phyloP scores from a whole-genome alignment of 2,888 invertebrate species.

The Xestoiulus laeticollis region DNA sequence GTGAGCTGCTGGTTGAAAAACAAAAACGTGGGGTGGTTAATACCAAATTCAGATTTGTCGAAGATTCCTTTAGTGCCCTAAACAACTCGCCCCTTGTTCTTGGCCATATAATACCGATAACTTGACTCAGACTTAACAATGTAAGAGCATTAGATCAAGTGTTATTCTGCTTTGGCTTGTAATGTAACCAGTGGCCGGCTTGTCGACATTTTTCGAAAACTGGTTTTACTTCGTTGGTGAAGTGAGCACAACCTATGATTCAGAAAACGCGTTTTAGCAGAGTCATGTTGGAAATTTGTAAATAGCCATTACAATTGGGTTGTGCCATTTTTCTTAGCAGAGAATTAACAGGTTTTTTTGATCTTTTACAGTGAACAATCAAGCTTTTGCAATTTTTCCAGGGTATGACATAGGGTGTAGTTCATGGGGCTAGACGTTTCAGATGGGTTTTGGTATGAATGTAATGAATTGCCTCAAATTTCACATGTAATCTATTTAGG shows the following conservation, averaged over 20 bases:
- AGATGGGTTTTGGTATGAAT: constrained; percentile 39
- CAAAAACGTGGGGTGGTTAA: constrained; percentile 27
- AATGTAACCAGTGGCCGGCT: constrained; percentile 25
- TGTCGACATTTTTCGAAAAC: constrained; percentile 11
- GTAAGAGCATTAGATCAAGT: constrained; percentile 36
- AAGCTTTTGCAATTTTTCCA: constrained; percentile 41
- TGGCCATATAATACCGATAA: constrained; percentile 29
- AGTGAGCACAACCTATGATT: constrained; percentile 19
- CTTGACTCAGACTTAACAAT: neutral
- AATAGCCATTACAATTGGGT: constrained; percentile 41
- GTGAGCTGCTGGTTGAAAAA: constrained; percentile 48
- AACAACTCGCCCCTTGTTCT: constrained; percentile 28
- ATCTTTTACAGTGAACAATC: constrained; percentile 24
- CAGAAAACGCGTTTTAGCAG: neutral
- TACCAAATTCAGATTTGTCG: constrained; percentile 30
- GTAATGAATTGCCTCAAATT: constrained; percentile 40
- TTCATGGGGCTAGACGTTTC: constrained; percentile 38
- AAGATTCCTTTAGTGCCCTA: constrained; percentile 41
- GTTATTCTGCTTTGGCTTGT: constrained; percentile 36
- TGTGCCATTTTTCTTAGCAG: constrained; percentile 32
- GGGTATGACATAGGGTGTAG: constrained; percentile 43
- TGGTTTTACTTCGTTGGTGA: neutral
- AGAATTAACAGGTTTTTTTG: constrained; percentile 40
- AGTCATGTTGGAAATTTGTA: constrained; percentile 29
- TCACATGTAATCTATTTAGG: constrained; percentile 19